Evolutionary conservation across 2,797 vertebrate species (phyloP), one percentile per base, ranked within the genome.

Genomic region (Sciurus carolinensis): DNA sequence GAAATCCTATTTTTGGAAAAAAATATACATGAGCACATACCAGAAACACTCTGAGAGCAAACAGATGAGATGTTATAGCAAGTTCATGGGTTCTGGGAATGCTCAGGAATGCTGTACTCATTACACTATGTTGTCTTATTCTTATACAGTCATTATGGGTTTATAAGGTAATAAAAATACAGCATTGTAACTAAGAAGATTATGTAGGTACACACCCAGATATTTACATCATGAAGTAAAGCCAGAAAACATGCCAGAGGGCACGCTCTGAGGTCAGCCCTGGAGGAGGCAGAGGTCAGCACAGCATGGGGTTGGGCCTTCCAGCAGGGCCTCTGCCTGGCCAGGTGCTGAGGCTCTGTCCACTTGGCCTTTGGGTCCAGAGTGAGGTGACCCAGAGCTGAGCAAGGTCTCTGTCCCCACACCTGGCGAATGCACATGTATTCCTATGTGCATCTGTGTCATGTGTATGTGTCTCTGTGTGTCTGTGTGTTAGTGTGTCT

Each of bases 1-100:
- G 67, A 96, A 97, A 93, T 59, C 54, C 39, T 86, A 91, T 90
- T 96, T 97, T 81, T 87, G 71, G 95, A 96, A 91, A 77, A 39
- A 39, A 39, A 95, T 72, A 64, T 62, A 73, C 44, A 73, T 67
- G 67, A 93, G 73, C 91, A 66, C 87, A 75, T 88, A 81, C 91
- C 92, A 90, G 96, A 94, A 94, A 86, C 84, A 42, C 77, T 95
- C 93, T 44, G 28, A 42, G 93, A 86, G 44, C 90, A 97, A 94
- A 95, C 79, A 91, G 0, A 86, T 66, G 72, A 90, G 95, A 89
- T 52, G 66, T 80, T 94, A 39, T 69, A 91, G 76, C 54, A 57
- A 73, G 47, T 85, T 93, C 76, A 3, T 0, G 47, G 83, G 80
- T 87, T 89, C 75, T 81, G 90, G 90, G 84, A 84, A 28, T 28